phyloP scores from a whole-genome alignment of 2,888 invertebrate genomes.

The Drosophila acutilabella region DNA sequence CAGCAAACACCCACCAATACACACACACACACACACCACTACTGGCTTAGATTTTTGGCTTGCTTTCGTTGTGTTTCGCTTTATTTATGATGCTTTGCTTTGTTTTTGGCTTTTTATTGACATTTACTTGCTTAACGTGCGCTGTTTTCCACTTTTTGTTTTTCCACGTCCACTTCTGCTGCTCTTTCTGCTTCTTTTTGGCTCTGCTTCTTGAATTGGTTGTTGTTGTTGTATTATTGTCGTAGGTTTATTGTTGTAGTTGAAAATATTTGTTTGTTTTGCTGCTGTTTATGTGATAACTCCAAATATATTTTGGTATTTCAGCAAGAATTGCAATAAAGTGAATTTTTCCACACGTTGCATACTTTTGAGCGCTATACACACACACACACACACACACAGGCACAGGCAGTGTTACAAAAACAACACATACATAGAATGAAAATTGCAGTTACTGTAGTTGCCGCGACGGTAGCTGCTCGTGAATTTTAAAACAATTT shows the following conservation, averaged over 20 bases:
- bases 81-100: conserved; percentile 44
- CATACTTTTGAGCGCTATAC: conserved; percentile 69
- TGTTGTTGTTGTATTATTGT: conserved; percentile 43
- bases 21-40: conserved; percentile 25
- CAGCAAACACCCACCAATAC: conserved; percentile 36
- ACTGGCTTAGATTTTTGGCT: conserved; percentile 32
- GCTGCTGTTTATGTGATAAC: conserved; percentile 30
- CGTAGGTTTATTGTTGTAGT: conserved; percentile 43
- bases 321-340: conserved; percentile 70
- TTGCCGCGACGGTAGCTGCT: conserved; percentile 58
- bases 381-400: conserved; percentile 39
- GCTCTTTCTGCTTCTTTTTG: conserved; percentile 20
- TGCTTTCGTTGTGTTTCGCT: conserved; percentile 35
- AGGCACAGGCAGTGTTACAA: conserved; percentile 40
- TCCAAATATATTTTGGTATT: conserved; percentile 43
- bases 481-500: conserved; percentile 77
- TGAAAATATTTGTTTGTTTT: conserved; percentile 27
- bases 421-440: conserved; percentile 35
- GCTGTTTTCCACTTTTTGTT: conserved; percentile 7
- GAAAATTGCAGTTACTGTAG: conserved; percentile 72
- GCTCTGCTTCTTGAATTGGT: conserved; percentile 1
- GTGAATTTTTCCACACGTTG: conserved; percentile 72
- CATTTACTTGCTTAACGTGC: conserved; percentile 76
- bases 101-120: conserved; percentile 55
- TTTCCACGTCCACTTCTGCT: conserved; percentile 14